Conservation (phyloP, 2,113 vertebrate genomes). For the Vicugna pacos region DNA sequence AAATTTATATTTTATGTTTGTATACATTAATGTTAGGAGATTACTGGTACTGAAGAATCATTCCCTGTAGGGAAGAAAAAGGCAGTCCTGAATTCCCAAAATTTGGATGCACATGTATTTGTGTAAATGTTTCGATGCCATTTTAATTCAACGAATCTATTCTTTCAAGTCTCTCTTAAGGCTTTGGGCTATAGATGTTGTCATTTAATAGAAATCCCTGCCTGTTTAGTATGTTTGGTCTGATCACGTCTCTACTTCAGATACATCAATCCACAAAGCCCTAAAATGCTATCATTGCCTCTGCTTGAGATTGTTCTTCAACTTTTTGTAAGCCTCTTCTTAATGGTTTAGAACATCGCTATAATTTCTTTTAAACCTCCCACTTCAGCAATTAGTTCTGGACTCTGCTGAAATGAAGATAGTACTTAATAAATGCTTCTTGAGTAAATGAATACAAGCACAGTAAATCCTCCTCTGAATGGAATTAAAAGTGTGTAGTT, state of each 20-base stretch:
- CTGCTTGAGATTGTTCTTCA: neutral
- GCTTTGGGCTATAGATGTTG: neutral
- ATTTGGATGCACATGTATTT: neutral
- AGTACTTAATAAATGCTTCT: constrained; percentile 1
- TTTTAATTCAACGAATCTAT: neutral
- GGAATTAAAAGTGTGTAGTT: neutral
- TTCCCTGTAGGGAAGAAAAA: neutral
- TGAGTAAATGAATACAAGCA: constrained; percentile 13
- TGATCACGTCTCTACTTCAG: neutral
- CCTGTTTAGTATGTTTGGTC: neutral
- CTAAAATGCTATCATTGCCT: neutral
- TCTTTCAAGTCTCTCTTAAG: neutral
- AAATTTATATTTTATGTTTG: neutral
- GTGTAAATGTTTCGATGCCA: neutral
- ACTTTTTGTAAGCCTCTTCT: neutral
- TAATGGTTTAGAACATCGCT: neutral
- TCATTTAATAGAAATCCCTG: neutral
- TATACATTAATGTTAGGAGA: neutral
- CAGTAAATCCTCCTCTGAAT: neutral
- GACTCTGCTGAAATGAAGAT: constrained; percentile 43
- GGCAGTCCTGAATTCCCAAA: neutral
- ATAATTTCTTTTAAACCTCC: constrained; percentile 15
- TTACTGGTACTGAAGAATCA: neutral
- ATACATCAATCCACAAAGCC: neutral
- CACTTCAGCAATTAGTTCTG: constrained; percentile 28